Percentiles rank a stretch among this genome's conserved stretches.
phyloP scores from a whole-genome alignment of 2,888 invertebrate species.

The Cynaeus angustus region DNA sequence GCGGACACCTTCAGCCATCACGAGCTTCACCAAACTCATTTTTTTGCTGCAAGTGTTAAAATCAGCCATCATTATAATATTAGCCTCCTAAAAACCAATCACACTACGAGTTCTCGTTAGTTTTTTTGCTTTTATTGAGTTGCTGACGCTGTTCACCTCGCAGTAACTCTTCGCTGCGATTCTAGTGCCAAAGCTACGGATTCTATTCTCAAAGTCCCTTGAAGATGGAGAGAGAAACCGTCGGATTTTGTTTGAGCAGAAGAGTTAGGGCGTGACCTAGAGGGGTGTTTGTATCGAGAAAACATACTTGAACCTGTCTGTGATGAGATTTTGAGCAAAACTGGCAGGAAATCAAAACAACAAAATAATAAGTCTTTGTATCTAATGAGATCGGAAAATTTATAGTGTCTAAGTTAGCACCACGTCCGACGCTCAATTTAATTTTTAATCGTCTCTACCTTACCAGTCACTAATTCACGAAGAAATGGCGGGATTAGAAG shows the following conservation, averaged over 20 bases:
- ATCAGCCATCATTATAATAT: conserved; percentile 66
- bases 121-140: conserved; percentile 64
- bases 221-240: conserved; percentile 65
- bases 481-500: background rate
- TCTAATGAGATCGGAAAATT: conserved; percentile 17
- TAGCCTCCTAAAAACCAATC: conserved; percentile 64
- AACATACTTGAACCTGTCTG: conserved; percentile 59
- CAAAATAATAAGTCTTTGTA: conserved; percentile 89
- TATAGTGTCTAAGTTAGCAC: conserved; percentile 41
- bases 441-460: conserved; percentile 31
- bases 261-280: conserved; percentile 73
- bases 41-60: conserved; percentile 49
- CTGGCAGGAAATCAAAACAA: conserved; percentile 77
- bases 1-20: conserved; percentile 64
- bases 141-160: conserved; percentile 57
- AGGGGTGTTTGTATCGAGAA: conserved; percentile 74
- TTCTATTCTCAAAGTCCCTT: conserved; percentile 61
- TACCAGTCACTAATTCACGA: conserved; percentile 33
- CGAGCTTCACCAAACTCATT: conserved; percentile 58
- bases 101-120: too few relatives aligned
- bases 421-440: conserved; percentile 39
- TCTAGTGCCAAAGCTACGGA: conserved; percentile 64
- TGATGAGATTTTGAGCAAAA: conserved; percentile 9
- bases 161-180: conserved; percentile 59
- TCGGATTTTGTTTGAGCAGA: conserved; percentile 75